Evolutionary conservation across 2,888 invertebrate species (phyloP).

Genomic region (Metellina segmentata): DNA sequence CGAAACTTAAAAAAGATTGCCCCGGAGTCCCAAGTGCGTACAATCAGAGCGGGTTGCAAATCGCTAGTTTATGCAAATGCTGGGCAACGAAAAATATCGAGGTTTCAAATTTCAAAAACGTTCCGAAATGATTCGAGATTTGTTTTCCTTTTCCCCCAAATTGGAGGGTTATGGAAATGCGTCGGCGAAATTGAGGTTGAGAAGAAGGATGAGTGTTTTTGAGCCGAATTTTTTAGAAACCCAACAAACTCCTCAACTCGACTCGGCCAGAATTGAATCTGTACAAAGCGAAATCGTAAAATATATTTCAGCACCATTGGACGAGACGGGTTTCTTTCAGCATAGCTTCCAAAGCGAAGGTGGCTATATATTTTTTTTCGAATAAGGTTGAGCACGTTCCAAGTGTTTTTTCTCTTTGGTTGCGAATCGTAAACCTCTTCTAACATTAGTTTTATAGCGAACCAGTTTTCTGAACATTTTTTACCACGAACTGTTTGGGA

Average conservation of each 20-base stretch:
- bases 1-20: background rate
- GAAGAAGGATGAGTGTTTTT: background rate
- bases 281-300: background rate
- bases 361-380: background rate
- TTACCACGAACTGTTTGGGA: background rate
- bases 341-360: background rate
- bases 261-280: background rate
- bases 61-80: background rate
- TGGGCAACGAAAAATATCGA: background rate
- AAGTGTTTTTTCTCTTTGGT: background rate
- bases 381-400: background rate
- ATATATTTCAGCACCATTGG: background rate
- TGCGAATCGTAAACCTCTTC: no score
- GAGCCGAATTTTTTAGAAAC: background rate
- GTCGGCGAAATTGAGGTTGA: background rate
- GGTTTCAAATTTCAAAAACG: background rate
- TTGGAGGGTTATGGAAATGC: background rate
- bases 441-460: no score
- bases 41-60: background rate
- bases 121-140: background rate
- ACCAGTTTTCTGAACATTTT: background rate
- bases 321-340: background rate
- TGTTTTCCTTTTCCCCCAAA: background rate
- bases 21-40: background rate
- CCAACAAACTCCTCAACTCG: background rate